phyloP scores from a whole-genome alignment of 2,113 vertebrate genomes.

The Varanus salvator region DNA sequence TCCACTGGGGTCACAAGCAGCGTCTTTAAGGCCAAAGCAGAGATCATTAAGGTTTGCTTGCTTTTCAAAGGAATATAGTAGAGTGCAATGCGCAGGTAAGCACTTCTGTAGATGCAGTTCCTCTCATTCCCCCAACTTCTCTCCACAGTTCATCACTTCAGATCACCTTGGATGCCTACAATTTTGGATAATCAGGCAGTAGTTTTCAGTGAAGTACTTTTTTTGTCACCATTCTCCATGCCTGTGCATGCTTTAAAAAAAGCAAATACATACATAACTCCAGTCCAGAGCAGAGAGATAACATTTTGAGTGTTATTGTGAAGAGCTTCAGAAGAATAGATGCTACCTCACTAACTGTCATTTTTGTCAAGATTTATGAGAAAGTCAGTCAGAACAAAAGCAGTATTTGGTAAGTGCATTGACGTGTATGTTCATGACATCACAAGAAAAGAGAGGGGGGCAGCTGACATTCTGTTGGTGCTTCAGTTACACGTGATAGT shows the following conservation, averaged over 20 bases:
- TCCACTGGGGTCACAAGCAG: no score
- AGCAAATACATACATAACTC: background rate
- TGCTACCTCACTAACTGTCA: background rate
- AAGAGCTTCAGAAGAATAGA: background rate
- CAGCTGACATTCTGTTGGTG: background rate
- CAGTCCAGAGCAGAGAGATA: background rate
- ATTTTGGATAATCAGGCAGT: background rate
- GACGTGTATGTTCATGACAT: background rate
- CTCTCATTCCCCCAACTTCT: no score
- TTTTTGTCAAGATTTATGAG: background rate
- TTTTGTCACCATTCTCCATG: background rate
- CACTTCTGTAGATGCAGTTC: no score
- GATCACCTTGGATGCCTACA: no score
- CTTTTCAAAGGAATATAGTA: no score
- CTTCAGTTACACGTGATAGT: background rate
- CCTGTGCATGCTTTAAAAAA: background rate
- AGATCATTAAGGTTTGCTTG: no score
- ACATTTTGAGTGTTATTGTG: background rate
- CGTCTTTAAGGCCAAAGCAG: no score
- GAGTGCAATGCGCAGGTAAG: no score
- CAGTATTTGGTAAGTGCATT: background rate
- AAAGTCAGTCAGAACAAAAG: background rate
- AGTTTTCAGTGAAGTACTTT: background rate
- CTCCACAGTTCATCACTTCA: no score
- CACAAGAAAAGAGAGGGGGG: background rate